Evolutionary conservation across 2,888 invertebrate species (phyloP).

Genomic region (Nemotelus pantherinus): DNA sequence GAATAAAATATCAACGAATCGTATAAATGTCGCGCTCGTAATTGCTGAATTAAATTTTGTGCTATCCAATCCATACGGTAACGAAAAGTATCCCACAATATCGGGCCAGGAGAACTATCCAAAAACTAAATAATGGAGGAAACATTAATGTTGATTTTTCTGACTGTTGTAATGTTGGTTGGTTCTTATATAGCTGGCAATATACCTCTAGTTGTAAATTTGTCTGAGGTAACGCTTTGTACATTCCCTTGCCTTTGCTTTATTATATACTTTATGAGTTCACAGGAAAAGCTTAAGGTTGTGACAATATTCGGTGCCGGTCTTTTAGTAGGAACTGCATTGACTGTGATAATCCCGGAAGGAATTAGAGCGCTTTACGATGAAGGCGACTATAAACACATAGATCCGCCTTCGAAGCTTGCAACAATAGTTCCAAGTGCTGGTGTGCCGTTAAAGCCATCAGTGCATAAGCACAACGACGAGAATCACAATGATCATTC

Average conservation of each 20-base stretch:
- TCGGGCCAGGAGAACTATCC: too few species aligned
- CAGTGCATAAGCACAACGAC: not conserved
- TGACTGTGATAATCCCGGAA: slow-evolving; percentile 98
- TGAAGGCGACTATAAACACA: slow-evolving; percentile 55
- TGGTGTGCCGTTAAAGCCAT: not conserved
- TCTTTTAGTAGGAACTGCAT: slow-evolving; percentile 93
- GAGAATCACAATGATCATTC: slow-evolving; percentile 57
- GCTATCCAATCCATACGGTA: too few species aligned
- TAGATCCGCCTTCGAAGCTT: not conserved
- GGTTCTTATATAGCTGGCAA: slow-evolving; percentile 96
- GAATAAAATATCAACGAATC: too few species aligned
- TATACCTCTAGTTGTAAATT: slow-evolving; percentile 90
- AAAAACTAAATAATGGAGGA: slow-evolving; percentile 75
- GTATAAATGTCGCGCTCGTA: too few species aligned
- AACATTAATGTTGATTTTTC: slow-evolving; percentile 80
- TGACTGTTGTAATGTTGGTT: slow-evolving; percentile 92
- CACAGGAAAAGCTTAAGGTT: slow-evolving; percentile 90
- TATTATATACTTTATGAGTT: slow-evolving; percentile 47
- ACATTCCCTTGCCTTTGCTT: not conserved
- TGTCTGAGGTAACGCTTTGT: slow-evolving; percentile 84
- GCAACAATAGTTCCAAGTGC: slow-evolving; percentile 2
- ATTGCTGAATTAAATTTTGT: too few species aligned
- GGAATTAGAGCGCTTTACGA: slow-evolving; percentile 87
- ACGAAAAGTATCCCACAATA: too few species aligned
- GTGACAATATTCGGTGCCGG: slow-evolving; percentile 97